Evolutionary conservation across 1,140 invertebrate genomes (phyloP).

Genomic region (Bombus confusus): DNA sequence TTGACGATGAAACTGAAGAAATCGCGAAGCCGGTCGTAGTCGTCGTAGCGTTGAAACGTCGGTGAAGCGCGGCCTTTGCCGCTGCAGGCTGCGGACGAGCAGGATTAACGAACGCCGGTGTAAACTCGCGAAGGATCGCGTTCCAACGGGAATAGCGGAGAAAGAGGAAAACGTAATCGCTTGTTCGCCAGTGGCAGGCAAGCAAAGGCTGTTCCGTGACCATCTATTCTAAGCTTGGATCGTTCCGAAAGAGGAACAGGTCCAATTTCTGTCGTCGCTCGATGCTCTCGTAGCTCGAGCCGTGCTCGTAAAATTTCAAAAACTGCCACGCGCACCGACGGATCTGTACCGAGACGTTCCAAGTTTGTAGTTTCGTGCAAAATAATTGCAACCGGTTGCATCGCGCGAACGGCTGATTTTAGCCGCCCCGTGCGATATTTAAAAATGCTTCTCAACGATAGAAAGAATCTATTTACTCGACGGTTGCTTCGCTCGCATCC

Average conservation of each 20-base stretch:
- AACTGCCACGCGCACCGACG: constrained; percentile 2
- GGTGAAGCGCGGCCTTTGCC: not conserved
- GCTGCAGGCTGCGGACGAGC: not conserved
- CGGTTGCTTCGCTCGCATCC: too few species aligned
- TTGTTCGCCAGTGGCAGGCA: not conserved
- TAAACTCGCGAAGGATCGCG: not conserved
- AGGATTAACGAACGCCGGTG: not conserved
- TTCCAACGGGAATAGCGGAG: not conserved
- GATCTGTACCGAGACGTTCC: too few species aligned
- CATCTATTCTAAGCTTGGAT: constrained; percentile 49
- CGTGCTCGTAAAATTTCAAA: constrained; percentile 27
- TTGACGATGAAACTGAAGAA: too few species aligned
- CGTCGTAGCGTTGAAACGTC: too few species aligned
- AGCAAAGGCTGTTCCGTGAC: constrained; percentile 2
- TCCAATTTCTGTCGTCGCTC: constrained; percentile 59
- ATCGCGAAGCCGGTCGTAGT: too few species aligned
- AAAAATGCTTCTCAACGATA: too few species aligned
- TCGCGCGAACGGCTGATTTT: too few species aligned
- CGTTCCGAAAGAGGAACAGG: constrained; percentile 54
- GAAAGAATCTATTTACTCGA: too few species aligned
- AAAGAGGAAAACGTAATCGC: not conserved
- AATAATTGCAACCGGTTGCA: too few species aligned
- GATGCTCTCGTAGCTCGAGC: constrained; percentile 20
- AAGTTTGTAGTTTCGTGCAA: too few species aligned
- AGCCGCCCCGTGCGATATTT: too few species aligned